Base-by-base conservation (phyloP, 2,888 invertebrate species). In the Podabrus alpinus region DNA sequence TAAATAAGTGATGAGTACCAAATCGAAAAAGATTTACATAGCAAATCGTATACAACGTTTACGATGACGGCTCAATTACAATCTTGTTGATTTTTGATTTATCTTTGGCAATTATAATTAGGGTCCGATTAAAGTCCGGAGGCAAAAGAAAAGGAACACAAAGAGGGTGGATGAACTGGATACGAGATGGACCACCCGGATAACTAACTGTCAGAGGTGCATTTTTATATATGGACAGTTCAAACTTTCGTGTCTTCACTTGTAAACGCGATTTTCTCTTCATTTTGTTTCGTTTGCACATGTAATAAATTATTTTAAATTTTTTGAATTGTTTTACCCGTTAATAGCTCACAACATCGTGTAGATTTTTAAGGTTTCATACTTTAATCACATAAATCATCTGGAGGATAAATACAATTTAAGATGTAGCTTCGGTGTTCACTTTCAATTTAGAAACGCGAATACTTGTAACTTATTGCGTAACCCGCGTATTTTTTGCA, bases 21-120 rank as follows among this genome's bases (percentile, higher is more conserved):
- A 64, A 64, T 64, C 62, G 62, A 64, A 64, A 60, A 64, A 19
- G 62, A 64, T 64, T 45, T 59, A 68, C 61, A 66, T 73, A 64
- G 73, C 68, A 69, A 74, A 74, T 74, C 70, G 19, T 19, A 64
- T 15, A 68, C 60, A 72, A 60, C 68, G 59, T 29, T 59, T 29
- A 71, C 71, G 74, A 15, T 72, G 75, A 75, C 75, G 72, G 75
- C 75, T 75, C 75, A 75, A 75, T 75, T 75, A 75, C 75, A 15
- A 64, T 69, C 66, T 75, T 61, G 69, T 75, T 66, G 75, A 75
- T 72, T 72, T 75, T 72, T 72, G 75, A 75, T 75, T 75, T 75
- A 75, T 75, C 21, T 62, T n/a, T 68, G 62, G 66, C 72, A 24
- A 75, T 72, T 69, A 72, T 74, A 74, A 74, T 74, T 74, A 74